A percentile compares a stretch with the other conserved stretches of the same genome.
Conservation (phyloP, 2,113 vertebrate species). For the Aphelocoma coerulescens region DNA sequence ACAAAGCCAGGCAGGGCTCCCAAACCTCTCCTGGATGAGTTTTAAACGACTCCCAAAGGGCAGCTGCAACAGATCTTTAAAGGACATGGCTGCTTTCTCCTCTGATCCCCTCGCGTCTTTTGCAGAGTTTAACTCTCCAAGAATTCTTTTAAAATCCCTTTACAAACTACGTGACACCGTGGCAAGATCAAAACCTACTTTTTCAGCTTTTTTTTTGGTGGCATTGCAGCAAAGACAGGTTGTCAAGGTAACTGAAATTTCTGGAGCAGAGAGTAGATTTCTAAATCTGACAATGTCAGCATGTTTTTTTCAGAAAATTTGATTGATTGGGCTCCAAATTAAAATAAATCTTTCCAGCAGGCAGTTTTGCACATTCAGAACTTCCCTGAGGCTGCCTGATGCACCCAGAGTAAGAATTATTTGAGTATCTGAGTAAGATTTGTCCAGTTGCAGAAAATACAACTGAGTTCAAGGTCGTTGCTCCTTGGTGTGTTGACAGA, state of each 20-base stretch:
- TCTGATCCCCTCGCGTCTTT: neutral
- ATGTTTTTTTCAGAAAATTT: neutral
- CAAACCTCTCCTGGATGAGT: neutral
- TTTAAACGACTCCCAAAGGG: neutral
- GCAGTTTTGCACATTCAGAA: neutral
- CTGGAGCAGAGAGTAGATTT: neutral
- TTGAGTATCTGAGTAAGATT: neutral
- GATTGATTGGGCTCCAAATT: neutral
- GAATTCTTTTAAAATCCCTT: neutral
- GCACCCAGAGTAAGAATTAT: neutral
- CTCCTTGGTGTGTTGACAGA: neutral
- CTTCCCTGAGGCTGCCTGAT: neutral
- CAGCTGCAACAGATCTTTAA: neutral
- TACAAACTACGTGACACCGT: neutral
- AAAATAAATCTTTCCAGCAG: neutral
- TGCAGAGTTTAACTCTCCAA: neutral
- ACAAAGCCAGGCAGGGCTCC: fast-evolving
- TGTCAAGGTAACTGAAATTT: neutral
- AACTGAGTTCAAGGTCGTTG: neutral
- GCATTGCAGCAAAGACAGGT: neutral
- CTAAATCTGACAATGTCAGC: neutral
- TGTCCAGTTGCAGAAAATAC: neutral
- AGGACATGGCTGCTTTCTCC: neutral
- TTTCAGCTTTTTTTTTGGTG: neutral
- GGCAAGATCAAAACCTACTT: neutral